Base-by-base conservation (phyloP, 2,888 invertebrate genomes). In the Nezara viridula region DNA sequence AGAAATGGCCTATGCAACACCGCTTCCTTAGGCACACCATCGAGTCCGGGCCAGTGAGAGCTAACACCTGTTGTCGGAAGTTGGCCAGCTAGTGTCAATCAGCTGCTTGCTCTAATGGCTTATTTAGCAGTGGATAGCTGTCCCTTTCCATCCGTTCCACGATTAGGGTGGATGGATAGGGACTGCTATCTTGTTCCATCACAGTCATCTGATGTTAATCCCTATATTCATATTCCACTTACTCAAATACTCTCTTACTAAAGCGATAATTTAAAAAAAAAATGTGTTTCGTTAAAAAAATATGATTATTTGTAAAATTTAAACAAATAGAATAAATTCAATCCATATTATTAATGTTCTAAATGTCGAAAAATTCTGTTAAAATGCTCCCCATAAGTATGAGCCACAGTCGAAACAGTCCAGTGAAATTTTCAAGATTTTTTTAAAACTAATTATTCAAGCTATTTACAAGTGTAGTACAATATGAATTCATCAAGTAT, bases 31-130 rank as follows among this genome's bases (percentile, higher is more conserved):
- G 27, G 4, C 4, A 14, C 27, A 5, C n/a, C 12, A 27, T 3
- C 0, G 16, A 27, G 12, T 12, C 14, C 27, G 1, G 37, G 37
- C 14, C 37, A 73, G 32, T 37, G 66, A 37, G 37, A 19, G 19
- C 32, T 21, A 66, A 66, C 66, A 73, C 66, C 66, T 73, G 66
- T 73, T 73, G 66, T 73, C 32, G 66, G 19, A 73, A 73, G 66
- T 73, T 32, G 66, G 66, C 19, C 66, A 37, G 66, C 21, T 19
- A 32, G 37, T 73, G 66, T 73, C 66, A 73, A 73, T 73, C 66
- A 73, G 66, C 32, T 73, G 37, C 37, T 37, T 1, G 37, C 19
- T 6, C 19, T 32, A 73, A 73, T 73, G 66, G 66, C 66, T 73
- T 73, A 32, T 73, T 73, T 37, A 73, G 66, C 32, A 73, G 32